phyloP scores from a whole-genome alignment of 2,888 invertebrate genomes.

The Prostheceraeus crozeri region DNA sequence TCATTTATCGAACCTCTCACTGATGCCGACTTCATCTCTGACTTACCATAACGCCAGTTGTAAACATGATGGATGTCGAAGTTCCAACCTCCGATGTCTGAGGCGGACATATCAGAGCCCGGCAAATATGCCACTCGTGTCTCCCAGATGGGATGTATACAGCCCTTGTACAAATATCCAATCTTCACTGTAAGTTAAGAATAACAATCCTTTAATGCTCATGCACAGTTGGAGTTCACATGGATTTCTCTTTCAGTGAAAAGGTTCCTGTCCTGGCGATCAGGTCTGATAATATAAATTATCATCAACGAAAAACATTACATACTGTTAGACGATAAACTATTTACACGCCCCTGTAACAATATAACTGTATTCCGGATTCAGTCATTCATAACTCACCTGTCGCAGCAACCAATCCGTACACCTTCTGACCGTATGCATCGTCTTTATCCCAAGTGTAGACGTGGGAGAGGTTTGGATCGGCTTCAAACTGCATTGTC shows the following conservation, averaged over 20 bases:
- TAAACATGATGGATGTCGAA: slow-evolving; percentile 95
- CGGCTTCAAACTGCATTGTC: slow-evolving; percentile 86
- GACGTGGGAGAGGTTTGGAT: slow-evolving; percentile 83
- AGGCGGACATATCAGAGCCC: slow-evolving; percentile 90
- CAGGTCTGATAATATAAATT: too few species aligned
- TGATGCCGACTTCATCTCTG: not conserved
- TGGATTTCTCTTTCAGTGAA: too few species aligned
- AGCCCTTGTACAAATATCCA: slow-evolving; percentile 85
- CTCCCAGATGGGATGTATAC: slow-evolving; percentile 81
- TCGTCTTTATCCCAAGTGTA: slow-evolving; percentile 97
- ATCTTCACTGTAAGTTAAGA: slow-evolving; percentile 61
- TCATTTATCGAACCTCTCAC: too few species aligned
- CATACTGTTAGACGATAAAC: too few species aligned
- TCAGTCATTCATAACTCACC: slow-evolving; percentile 64
- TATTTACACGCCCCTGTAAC: too few species aligned
- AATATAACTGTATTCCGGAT: too few species aligned
- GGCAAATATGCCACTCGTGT: slow-evolving; percentile 84
- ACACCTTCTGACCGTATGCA: slow-evolving; percentile 93
- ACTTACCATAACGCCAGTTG: slow-evolving; percentile 94
- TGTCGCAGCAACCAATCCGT: slow-evolving; percentile 85
- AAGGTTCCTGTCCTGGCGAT: too few species aligned
- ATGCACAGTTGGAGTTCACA: too few species aligned
- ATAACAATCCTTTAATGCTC: slow-evolving; percentile 3
- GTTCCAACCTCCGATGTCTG: slow-evolving; percentile 95
- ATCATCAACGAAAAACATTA: too few species aligned